Percentiles rank a stretch among this genome's conserved stretches.
Conservation (phyloP, 1,140 invertebrate species). For the Anastrepha obliqua region DNA sequence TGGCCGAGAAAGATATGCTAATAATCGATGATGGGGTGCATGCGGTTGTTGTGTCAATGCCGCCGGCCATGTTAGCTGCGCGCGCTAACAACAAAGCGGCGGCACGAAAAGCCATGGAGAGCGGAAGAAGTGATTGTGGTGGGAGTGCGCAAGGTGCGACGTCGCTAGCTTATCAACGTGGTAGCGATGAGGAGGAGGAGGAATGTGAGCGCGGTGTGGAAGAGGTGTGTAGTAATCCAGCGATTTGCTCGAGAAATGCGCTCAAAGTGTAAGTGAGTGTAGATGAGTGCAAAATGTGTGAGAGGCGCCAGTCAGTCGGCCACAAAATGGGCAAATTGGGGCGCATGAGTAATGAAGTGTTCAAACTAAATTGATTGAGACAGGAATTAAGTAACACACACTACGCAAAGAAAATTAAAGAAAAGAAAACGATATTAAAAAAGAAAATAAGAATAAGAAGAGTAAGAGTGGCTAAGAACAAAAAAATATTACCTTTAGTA, state of each 20-base stretch:
- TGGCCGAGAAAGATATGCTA: constrained; percentile 56
- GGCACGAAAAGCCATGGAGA: constrained; percentile 5
- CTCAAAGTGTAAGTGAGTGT: constrained; percentile 55
- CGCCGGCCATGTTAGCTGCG: background rate
- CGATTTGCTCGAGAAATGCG: constrained; percentile 55
- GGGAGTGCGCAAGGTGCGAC: constrained; percentile 39
- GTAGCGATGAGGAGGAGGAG: constrained; percentile 27
- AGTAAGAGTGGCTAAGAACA: background rate
- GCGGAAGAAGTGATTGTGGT: background rate
- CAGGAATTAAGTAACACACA: constrained; percentile 22
- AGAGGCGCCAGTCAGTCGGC: background rate
- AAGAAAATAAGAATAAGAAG: background rate
- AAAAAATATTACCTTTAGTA: constrained; percentile 31
- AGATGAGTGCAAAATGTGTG: background rate
- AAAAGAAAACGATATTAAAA: background rate
- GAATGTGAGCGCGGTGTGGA: background rate
- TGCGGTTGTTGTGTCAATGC: background rate
- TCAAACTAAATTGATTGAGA: constrained; percentile 24
- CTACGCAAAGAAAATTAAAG: background rate
- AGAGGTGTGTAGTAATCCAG: constrained; percentile 55
- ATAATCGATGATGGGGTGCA: constrained; percentile 39
- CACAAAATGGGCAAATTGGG: background rate
- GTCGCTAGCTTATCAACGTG: constrained; percentile 20
- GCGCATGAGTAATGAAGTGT: background rate
- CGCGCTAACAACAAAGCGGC: constrained; percentile 15